These are phyloP conservation scores for Drosophila pruinosa DNA, from an alignment of 1,140 invertebrate species.

Conservation along the genomic window DNA sequence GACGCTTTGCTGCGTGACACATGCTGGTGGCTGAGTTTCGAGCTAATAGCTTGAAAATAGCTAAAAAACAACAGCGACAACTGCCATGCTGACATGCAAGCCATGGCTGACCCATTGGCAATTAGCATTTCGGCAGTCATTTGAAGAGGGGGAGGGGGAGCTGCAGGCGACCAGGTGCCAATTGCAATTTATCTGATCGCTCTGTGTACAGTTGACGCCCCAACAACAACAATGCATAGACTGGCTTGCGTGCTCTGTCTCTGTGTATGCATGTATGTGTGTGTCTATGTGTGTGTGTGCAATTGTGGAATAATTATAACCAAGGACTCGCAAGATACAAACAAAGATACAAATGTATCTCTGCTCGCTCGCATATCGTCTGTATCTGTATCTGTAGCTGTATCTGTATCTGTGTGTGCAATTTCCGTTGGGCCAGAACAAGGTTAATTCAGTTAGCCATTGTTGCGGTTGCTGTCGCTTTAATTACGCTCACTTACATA, in stretches of 20 bases:
- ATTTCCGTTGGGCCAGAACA: conserved; percentile 72
- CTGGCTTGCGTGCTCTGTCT: conserved; percentile 45
- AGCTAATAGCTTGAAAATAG: conserved; percentile 48
- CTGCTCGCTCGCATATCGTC: conserved; percentile 34
- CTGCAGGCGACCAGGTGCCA: conserved; percentile 36
- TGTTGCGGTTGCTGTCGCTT: conserved; percentile 52
- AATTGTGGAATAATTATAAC: conserved; percentile 78
- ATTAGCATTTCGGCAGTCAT: conserved; percentile 73
- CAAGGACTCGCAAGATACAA: conserved; percentile 76
- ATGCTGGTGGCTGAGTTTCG: conserved; percentile 61
- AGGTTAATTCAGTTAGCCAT: conserved; percentile 78
- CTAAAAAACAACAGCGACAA: conserved; percentile 33
- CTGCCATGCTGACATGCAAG: conserved; percentile 58
- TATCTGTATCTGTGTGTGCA: conserved; percentile 40
- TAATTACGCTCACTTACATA: conserved; percentile 75
- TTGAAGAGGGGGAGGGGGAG: neutral
- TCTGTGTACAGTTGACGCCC: conserved; percentile 41
- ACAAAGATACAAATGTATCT: conserved; percentile 77
- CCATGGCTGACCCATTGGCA: conserved; percentile 63
- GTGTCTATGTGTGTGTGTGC: conserved; percentile 51
- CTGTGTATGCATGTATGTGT: conserved; percentile 9
- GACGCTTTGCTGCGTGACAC: conserved; percentile 59
- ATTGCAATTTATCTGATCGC: conserved; percentile 52
- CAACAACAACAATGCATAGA: conserved; percentile 6
- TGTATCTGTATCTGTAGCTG: conserved; percentile 19